A percentile compares a stretch with the other conserved stretches of the same genome.
phyloP scores from a whole-genome alignment of 2,113 vertebrate genomes.

The Brachyistius frenatus region DNA sequence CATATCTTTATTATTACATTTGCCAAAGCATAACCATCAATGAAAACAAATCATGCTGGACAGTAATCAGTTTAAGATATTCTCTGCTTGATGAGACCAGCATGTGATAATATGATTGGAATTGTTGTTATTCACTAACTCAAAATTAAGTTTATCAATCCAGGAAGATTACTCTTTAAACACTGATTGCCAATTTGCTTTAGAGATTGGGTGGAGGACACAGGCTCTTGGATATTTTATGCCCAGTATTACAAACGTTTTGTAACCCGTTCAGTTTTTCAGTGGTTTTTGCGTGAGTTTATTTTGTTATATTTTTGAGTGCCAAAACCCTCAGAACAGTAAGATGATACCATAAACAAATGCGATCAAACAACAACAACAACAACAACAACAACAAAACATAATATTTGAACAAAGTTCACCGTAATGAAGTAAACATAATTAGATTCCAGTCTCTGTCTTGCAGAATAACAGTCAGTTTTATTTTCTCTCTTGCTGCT shows the following conservation, averaged over 20 bases:
- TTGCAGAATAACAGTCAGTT: constrained; percentile 11
- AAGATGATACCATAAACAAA: background rate
- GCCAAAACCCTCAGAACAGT: background rate
- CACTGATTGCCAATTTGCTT: background rate
- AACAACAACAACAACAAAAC: background rate
- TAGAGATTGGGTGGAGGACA: constrained; percentile 16
- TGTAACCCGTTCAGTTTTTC: background rate
- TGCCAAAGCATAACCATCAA: background rate
- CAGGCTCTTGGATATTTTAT: background rate
- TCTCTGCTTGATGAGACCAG: constrained; percentile 1
- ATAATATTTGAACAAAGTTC: background rate
- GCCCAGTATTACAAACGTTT: background rate
- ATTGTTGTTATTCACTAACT: constrained; percentile 7
- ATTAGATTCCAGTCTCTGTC: constrained; percentile 1
- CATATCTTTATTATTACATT: background rate
- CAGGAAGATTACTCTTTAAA: background rate
- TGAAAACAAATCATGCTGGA: constrained; percentile 25
- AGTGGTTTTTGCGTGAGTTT: background rate
- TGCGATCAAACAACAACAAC: background rate
- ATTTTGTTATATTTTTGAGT: background rate
- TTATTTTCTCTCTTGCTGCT: constrained; percentile 11
- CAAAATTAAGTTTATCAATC: constrained; percentile 9
- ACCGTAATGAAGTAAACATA: background rate
- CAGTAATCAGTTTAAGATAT: constrained; percentile 9
- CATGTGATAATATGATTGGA: constrained; percentile 2